These are phyloP conservation scores for Cartodere bifasciata DNA, from an alignment of 2,888 invertebrate genomes.

Conservation along the genomic window DNA sequence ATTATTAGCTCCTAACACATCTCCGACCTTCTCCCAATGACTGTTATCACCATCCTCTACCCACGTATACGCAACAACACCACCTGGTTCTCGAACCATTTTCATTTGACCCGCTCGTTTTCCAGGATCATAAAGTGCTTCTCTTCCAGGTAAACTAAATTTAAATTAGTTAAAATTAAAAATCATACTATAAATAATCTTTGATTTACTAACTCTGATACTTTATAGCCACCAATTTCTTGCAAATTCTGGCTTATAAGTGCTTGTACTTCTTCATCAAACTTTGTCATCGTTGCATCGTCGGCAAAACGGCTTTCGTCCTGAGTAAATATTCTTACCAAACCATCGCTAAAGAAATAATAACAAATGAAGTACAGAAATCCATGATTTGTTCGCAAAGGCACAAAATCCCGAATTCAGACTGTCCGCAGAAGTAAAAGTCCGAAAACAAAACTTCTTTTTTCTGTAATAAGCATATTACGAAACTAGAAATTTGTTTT, in stretches of 20 bases:
- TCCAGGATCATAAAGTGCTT: slow-evolving; percentile 64
- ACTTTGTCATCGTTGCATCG: slow-evolving; percentile 45
- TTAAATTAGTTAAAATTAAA: slow-evolving; percentile 2
- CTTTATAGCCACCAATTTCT: slow-evolving; percentile 75
- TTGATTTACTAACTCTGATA: slow-evolving; percentile 55
- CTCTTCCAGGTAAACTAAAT: slow-evolving; percentile 65
- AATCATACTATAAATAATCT: slow-evolving; percentile 8
- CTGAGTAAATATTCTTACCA: slow-evolving; percentile 73
- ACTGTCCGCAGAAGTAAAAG: too few species aligned
- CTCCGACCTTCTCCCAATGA: slow-evolving; percentile 76
- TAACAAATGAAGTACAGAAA: too few species aligned
- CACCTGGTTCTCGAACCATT: slow-evolving; percentile 62
- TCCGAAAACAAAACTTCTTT: too few species aligned
- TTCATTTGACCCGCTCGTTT: slow-evolving; percentile 72
- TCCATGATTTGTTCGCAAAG: too few species aligned
- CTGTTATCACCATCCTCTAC: slow-evolving; percentile 42
- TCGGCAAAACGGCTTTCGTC: slow-evolving; percentile 59
- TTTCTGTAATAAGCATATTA: too few species aligned
- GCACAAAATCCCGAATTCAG: too few species aligned
- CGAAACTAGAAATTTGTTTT: too few species aligned
- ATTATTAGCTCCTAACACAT: slow-evolving; percentile 69
- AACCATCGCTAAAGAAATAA: slow-evolving; percentile 78
- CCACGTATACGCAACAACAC: slow-evolving; percentile 73
- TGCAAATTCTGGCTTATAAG: slow-evolving; percentile 48
- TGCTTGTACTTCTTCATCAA: slow-evolving; percentile 59